Evolutionary conservation across 2,888 invertebrate species (phyloP).

Genomic region (Colletes collaris): DNA sequence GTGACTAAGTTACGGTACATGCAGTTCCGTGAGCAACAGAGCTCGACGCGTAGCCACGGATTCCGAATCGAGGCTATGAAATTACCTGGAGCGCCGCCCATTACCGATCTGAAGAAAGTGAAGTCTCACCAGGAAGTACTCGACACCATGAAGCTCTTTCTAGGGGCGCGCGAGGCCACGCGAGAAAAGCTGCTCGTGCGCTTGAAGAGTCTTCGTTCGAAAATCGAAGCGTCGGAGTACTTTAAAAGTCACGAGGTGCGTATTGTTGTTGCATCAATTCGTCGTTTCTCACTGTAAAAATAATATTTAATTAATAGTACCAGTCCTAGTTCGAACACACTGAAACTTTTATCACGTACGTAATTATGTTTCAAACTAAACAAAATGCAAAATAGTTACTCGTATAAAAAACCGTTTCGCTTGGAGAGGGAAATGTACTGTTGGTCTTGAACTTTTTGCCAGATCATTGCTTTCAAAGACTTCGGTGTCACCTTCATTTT

Average conservation of each 20-base stretch:
- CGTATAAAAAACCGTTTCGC: too few species aligned
- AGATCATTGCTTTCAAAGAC: too few species aligned
- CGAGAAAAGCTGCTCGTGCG: constrained; percentile 89
- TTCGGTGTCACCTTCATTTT: too few species aligned
- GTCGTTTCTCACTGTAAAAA: too few species aligned
- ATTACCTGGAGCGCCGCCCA: constrained; percentile 91
- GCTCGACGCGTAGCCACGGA: constrained; percentile 95
- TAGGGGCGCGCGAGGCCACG: constrained; percentile 87
- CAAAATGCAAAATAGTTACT: too few species aligned
- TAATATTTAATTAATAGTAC: too few species aligned
- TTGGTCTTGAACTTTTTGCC: too few species aligned
- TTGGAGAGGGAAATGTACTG: too few species aligned
- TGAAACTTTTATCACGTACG: not conserved
- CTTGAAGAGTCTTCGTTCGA: constrained; percentile 89
- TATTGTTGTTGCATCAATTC: not conserved
- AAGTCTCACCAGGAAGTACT: constrained; percentile 90
- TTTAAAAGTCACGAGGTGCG: constrained; percentile 93
- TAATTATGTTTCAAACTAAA: too few species aligned
- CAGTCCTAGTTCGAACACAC: too few species aligned
- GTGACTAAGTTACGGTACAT: constrained; percentile 98
- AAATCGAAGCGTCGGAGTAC: constrained; percentile 92
- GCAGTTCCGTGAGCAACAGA: constrained; percentile 97
- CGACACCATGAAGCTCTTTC: constrained; percentile 89
- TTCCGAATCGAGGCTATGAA: constrained; percentile 98
- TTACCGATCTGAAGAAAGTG: constrained; percentile 94